Base-by-base conservation (phyloP, 2,888 invertebrate species). In the Spicauda simplicius region DNA sequence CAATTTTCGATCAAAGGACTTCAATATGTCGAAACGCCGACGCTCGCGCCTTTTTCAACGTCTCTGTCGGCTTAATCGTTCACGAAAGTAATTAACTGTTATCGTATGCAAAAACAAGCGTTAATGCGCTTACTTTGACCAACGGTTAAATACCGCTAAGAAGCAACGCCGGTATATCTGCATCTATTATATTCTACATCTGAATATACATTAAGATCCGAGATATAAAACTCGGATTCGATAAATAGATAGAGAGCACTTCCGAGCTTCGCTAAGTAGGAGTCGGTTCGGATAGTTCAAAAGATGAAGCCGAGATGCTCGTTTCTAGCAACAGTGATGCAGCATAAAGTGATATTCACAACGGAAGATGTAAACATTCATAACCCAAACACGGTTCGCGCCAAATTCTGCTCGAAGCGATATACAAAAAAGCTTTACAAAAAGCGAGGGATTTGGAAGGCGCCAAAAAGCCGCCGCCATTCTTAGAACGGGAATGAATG, bases 381-480 rank as follows among this genome's bases (percentile, higher is more conserved):
- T 59, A 64, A 72, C 20, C 59, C 69, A 69, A 65, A 71, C 55
- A 48, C 65, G 30, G 70, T 74, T 79, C 79, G 79, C 82, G 85
- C 80, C 80, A 82, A 80, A 79, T 77, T 81, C 82, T 76, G 68
- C 54, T 70, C 65, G 50, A 64, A 72, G 55, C 60, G 63, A 52
- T 66, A 64, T 70, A 73, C 74, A 75, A 76, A 77, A 74, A 65
- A 64, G 37, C 55, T 78, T 75, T 77, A 80, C 81, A 83, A 84
- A 78, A 76, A 73, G 69, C 72, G 72, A 76, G 71, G 77, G 80
- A 80, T 83, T 81, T 82, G 77, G 78, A 82, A 86, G 90, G 91
- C 91, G 91, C 91, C 91, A 87, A 90, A 90, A 87, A 82, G 85
- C 87, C 86, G 90, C 84, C 86, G 84, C 76, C 75, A 74, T 91